A percentile compares a stretch with the other conserved stretches of the same genome.
Conservation (phyloP, 2,888 invertebrate genomes). For the Lepeophtheirus nordmannii region DNA sequence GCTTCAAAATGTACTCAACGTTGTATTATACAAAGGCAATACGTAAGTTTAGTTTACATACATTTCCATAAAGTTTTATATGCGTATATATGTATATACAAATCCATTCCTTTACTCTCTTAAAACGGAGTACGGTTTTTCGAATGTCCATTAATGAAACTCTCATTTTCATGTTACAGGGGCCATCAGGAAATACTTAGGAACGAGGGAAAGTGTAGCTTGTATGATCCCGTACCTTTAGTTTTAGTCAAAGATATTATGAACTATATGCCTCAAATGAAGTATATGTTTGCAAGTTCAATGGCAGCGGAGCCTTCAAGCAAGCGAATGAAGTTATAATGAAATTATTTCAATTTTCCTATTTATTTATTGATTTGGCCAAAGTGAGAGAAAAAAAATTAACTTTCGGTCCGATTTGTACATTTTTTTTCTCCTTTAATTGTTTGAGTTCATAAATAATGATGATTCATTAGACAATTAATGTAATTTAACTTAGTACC, state of each 20-base stretch:
- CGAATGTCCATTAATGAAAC: neutral
- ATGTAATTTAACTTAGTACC: neutral
- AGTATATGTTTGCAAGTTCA: slow-evolving; percentile 55
- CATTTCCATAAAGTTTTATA: slow-evolving; percentile 11
- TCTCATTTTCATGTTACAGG: slow-evolving; percentile 35
- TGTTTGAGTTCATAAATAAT: too few relatives aligned
- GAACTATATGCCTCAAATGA: slow-evolving; percentile 69
- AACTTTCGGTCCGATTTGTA: too few relatives aligned
- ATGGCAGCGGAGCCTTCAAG: neutral
- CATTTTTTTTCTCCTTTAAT: too few relatives aligned
- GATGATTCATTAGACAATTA: too few relatives aligned
- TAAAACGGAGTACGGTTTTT: neutral
- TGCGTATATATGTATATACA: neutral
- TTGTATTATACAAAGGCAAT: slow-evolving; percentile 66
- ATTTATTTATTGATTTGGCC: too few relatives aligned
- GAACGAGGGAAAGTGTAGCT: slow-evolving; percentile 48
- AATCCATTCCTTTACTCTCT: neutral
- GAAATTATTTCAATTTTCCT: neutral
- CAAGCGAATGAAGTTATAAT: neutral
- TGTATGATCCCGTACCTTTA: slow-evolving; percentile 51
- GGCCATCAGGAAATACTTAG: slow-evolving; percentile 58
- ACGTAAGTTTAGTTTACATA: slow-evolving; percentile 45
- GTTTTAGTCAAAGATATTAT: slow-evolving; percentile 68
- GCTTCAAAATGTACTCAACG: slow-evolving; percentile 55
- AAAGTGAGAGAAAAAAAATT: too few relatives aligned